phyloP scores from a whole-genome alignment of 2,888 invertebrate species.

The Pollenia griseotomentosa region DNA sequence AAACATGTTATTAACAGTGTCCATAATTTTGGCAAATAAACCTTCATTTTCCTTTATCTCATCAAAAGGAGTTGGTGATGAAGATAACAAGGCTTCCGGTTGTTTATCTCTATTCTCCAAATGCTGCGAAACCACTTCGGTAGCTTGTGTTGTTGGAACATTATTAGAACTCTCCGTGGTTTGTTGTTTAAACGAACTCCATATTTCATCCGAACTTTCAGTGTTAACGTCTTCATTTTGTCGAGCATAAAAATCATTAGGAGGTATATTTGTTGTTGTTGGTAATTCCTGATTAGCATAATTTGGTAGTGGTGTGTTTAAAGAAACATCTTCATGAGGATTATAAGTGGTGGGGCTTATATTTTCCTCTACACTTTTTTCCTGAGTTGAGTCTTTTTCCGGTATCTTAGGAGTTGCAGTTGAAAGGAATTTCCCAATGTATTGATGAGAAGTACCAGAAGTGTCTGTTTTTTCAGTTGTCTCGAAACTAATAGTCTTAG shows the following conservation, averaged over 20 bases:
- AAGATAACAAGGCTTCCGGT: slow-evolving; percentile 38
- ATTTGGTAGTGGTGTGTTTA: slow-evolving; percentile 36
- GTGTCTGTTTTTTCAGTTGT: neutral
- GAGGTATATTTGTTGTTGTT: slow-evolving; percentile 24
- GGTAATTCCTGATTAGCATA: slow-evolving; percentile 14
- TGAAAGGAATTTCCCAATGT: neutral
- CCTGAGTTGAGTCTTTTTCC: neutral
- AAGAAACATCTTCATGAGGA: slow-evolving; percentile 25
- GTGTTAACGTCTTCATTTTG: slow-evolving; percentile 1
- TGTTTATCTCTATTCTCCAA: slow-evolving; percentile 10
- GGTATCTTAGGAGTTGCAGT: slow-evolving; percentile 16
- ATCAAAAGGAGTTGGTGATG: slow-evolving; percentile 64
- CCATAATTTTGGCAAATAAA: slow-evolving; percentile 81
- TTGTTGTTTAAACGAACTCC: slow-evolving; percentile 42
- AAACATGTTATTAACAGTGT: slow-evolving; percentile 81
- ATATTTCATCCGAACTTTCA: slow-evolving; percentile 11
- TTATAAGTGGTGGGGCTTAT: slow-evolving; percentile 35
- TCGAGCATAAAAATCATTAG: slow-evolving; percentile 32
- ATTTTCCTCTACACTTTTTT: slow-evolving; percentile 14
- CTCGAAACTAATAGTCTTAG: too few species aligned
- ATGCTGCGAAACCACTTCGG: slow-evolving; percentile 48
- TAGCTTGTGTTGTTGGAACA: neutral
- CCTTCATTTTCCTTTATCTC: slow-evolving; percentile 76
- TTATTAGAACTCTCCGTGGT: slow-evolving; percentile 11
- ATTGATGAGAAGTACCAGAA: neutral